Base-by-base conservation (phyloP, 1,140 invertebrate genomes). In the Halictus rubicundus region DNA sequence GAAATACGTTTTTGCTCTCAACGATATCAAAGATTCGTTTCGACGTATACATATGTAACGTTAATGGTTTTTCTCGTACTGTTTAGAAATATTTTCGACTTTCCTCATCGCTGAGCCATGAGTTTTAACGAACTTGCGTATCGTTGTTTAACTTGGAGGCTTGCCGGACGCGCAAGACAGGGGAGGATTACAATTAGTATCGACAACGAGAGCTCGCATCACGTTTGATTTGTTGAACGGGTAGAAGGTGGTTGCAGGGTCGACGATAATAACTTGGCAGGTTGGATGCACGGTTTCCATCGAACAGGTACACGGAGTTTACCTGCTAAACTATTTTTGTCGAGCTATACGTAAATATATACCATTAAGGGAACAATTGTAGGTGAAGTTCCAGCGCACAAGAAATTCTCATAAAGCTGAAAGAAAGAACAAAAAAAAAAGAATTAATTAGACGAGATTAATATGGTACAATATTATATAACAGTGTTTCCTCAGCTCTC, bases 341-440 rank as follows among this genome's bases (percentile, higher is more conserved):
- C 54, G 54, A n/a, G 54, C 21, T 57, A n/a, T n/a, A 57, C 54
- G 42, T 64, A 64, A 78, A 39, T 64, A 78, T 64, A 64, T 72
- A 78, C 60, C 39, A 42, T 57, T 78, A 72, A 78, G 76, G 76
- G 76, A 78, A 78, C 76, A 78, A 78, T 78, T 78, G 60, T 78
- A 78, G 76, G 69, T 72, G 37, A 72, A 72, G 76, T 78, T 78
- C 76, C 76, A 78, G 46, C 69, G 76, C 69, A 78, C 76, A 78
- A 78, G 60, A 72, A 37, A 64, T 72, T 64, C 23, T 46, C 25
- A 72, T 19, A 72, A 78, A 64, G 42, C 39, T 12, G 23, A 78
- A 37, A 23, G 21, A 64, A 72, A 61, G 19, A 63, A 64, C 54
- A 46, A 54, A 61, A n/a, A 72, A 64, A 64, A 71, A 57, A 39